A percentile compares a stretch with the other conserved stretches of the same genome.
Evolutionary conservation across 2,797 vertebrate species (phyloP).

Genomic region (Chaenodraco wilsoni): DNA sequence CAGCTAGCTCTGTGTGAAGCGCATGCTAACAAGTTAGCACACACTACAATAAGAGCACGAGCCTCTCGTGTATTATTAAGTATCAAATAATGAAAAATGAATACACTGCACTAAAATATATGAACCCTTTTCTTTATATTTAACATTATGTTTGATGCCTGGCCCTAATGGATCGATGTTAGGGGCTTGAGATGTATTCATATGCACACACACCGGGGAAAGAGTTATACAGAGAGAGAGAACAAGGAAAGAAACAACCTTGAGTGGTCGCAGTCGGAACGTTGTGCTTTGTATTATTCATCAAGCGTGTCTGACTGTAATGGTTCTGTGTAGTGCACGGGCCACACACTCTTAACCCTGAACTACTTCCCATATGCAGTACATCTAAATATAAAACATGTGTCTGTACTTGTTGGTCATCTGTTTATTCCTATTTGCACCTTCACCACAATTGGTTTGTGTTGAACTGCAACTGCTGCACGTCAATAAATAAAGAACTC

Average conservation of each 20-base stretch:
- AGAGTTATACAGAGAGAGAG: not conserved
- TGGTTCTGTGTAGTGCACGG: not conserved
- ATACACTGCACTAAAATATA: not conserved
- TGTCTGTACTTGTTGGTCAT: not conserved
- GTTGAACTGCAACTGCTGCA: too few species aligned
- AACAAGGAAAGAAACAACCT: slow-evolving; percentile 9
- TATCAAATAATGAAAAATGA: not conserved
- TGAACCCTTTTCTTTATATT: not conserved
- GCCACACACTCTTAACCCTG: not conserved
- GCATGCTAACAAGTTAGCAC: not conserved
- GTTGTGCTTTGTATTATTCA: slow-evolving; percentile 33
- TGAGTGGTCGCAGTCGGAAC: slow-evolving; percentile 17
- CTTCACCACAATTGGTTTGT: too few species aligned
- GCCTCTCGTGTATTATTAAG: not conserved
- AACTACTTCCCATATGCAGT: not conserved
- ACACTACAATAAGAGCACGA: not conserved
- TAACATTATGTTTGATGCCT: not conserved
- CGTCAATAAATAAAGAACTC: too few species aligned
- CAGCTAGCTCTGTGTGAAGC: not conserved
- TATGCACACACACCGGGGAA: not conserved
- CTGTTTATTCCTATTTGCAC: not conserved
- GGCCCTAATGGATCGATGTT: not conserved
- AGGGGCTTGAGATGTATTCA: too few species aligned
- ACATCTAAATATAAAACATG: not conserved
- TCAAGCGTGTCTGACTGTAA: slow-evolving; percentile 7